Conservation (phyloP, 2,113 vertebrate genomes). For the Morone chrysops region DNA sequence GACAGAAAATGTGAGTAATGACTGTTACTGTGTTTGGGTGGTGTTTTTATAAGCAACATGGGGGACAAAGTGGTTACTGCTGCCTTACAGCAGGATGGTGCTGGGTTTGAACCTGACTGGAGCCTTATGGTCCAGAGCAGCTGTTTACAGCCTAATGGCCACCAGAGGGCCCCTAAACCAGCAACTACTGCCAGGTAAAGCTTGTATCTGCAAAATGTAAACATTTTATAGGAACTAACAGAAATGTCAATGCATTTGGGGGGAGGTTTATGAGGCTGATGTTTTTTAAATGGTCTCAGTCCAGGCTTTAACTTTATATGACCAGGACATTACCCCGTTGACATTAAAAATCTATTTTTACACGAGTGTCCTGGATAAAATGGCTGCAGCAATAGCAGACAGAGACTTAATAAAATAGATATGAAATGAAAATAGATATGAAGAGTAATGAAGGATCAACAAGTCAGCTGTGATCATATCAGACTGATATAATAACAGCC, state of each 20-base stretch:
- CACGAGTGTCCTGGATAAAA: background rate
- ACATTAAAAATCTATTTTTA: background rate
- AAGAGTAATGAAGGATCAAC: too few relatives aligned
- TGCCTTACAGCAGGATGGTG: background rate
- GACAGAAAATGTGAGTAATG: slow-evolving; percentile 53
- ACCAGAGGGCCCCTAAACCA: background rate
- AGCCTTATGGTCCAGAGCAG: background rate
- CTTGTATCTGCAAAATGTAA: background rate
- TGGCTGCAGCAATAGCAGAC: background rate
- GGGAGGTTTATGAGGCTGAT: background rate
- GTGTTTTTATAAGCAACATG: background rate
- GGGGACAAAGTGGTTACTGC: background rate
- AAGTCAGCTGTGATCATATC: too few relatives aligned
- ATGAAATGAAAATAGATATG: too few relatives aligned
- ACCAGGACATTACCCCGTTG: background rate
- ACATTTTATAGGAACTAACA: background rate
- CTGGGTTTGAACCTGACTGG: background rate
- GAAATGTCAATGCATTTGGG: background rate
- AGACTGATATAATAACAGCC: too few relatives aligned
- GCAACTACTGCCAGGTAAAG: background rate
- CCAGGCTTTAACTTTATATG: background rate
- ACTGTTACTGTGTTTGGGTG: background rate
- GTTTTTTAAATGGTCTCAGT: background rate
- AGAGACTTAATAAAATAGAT: background rate
- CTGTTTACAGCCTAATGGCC: background rate